phyloP scores from a whole-genome alignment of 2,888 invertebrate species.

The Ennomos fuscantarius region DNA sequence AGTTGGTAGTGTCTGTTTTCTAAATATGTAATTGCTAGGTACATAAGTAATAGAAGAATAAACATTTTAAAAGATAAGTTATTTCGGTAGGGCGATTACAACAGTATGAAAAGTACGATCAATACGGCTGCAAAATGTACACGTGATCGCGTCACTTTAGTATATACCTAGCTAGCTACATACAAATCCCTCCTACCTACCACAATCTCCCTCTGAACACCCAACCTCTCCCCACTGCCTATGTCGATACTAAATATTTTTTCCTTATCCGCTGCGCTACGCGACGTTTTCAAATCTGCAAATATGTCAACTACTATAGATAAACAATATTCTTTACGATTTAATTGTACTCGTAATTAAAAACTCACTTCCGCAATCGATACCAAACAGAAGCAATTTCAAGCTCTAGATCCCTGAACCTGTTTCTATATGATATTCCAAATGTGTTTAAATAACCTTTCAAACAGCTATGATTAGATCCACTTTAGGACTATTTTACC shows the following conservation, averaged over 20 bases:
- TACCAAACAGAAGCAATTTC: slow-evolving; percentile 20
- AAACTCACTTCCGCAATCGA: slow-evolving; percentile 1
- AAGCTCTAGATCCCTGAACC: slow-evolving; percentile 49
- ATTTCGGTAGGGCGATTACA: slow-evolving; percentile 37
- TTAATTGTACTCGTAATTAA: too few relatives aligned
- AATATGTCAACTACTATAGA: slow-evolving; percentile 37
- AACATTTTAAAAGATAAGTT: slow-evolving; percentile 6
- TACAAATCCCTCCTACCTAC: slow-evolving; percentile 66
- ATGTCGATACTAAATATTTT: slow-evolving; percentile 76
- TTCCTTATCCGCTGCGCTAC: slow-evolving; percentile 49
- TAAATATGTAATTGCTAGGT: slow-evolving; percentile 20
- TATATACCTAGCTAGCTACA: slow-evolving; percentile 57
- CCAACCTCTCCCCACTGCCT: slow-evolving; percentile 62
- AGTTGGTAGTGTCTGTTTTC: slow-evolving; percentile 14
- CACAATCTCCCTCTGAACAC: slow-evolving; percentile 76
- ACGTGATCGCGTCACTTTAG: slow-evolving; percentile 82
- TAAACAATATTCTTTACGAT: not conserved
- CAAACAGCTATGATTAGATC: too few relatives aligned
- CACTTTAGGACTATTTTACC: not conserved
- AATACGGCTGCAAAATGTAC: slow-evolving; percentile 84
- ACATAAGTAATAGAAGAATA: slow-evolving; percentile 17
- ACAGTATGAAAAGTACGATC: slow-evolving; percentile 74
- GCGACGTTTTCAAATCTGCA: slow-evolving; percentile 43
- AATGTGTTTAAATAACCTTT: too few relatives aligned
- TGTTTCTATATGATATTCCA: slow-evolving; percentile 52